Percentiles rank a stretch among this genome's conserved stretches.
phyloP scores from a whole-genome alignment of 2,888 invertebrate genomes.

The Aromia moschata region DNA sequence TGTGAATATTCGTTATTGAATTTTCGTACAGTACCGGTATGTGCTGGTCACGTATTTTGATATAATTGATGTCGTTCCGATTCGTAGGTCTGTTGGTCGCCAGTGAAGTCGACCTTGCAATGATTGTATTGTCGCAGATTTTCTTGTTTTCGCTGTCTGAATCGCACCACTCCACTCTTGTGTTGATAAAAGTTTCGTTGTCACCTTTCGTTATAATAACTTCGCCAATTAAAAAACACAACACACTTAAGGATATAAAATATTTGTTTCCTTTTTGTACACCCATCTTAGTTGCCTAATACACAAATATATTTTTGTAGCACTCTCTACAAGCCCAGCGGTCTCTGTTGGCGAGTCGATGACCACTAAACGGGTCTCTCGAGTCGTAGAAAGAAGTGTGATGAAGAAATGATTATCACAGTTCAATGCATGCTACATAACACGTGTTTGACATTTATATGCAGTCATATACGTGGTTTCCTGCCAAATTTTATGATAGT shows the following conservation, averaged over 20 bases:
- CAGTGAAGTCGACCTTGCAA: neutral
- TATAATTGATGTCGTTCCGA: neutral
- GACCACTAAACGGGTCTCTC: too few relatives aligned
- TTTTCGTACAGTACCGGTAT: constrained; percentile 2
- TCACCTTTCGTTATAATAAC: neutral
- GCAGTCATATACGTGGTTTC: too few relatives aligned
- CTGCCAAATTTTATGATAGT: too few relatives aligned
- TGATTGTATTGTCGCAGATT: neutral
- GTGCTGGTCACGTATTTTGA: neutral
- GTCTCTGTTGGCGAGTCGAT: too few relatives aligned
- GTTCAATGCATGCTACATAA: too few relatives aligned
- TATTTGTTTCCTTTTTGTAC: neutral
- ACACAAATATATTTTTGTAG: too few relatives aligned
- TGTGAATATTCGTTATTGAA: neutral
- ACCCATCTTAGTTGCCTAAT: too few relatives aligned
- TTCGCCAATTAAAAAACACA: neutral
- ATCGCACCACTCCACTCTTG: neutral
- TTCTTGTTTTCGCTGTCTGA: neutral
- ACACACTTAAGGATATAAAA: neutral
- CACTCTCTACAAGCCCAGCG: too few relatives aligned
- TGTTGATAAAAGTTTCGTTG: neutral
- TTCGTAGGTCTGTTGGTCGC: neutral
- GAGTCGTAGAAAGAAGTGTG: too few relatives aligned
- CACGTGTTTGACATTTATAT: too few relatives aligned
- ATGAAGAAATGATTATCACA: too few relatives aligned